phyloP scores from a whole-genome alignment of 2,113 vertebrate genomes.

The Ageneiosus marmoratus region DNA sequence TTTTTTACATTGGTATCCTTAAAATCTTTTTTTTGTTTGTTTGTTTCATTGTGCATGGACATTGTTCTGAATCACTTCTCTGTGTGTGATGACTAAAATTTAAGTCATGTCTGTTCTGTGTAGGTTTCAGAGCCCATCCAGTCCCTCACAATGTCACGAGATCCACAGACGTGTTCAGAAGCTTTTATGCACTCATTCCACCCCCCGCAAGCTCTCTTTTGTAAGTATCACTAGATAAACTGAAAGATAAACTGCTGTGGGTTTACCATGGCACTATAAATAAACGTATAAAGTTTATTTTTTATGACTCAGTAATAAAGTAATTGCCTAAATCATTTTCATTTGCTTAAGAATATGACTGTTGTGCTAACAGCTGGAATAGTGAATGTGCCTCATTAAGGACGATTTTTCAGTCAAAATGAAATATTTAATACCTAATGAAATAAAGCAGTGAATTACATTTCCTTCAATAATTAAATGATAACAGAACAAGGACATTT shows the following conservation, averaged over 20 bases:
- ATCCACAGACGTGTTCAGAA: conserved; percentile 90
- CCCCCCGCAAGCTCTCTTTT: conserved; percentile 68
- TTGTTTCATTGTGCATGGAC: not conserved
- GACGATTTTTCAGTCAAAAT: conserved; percentile 4
- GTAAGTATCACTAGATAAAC: conserved; percentile 69
- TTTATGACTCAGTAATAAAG: not conserved
- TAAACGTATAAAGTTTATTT: not conserved
- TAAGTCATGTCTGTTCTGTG: conserved; percentile 1
- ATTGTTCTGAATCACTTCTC: not conserved
- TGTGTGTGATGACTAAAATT: not conserved
- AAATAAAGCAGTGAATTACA: not conserved
- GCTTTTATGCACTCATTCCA: conserved; percentile 84
- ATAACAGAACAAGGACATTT: not conserved
- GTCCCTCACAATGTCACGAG: conserved; percentile 81
- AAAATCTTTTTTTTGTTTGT: too few relatives aligned
- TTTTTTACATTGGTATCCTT: not conserved
- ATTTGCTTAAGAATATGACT: not conserved
- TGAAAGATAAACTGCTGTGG: not conserved
- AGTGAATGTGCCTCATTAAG: not conserved
- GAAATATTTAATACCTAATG: not conserved
- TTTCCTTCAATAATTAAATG: not conserved
- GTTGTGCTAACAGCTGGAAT: not conserved
- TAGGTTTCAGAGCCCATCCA: conserved; percentile 79
- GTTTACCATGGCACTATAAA: not conserved
- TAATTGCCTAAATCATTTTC: not conserved